Percentiles rank a stretch among this genome's conserved stretches.
Evolutionary conservation across 2,888 invertebrate species (phyloP).

Genomic region (Acholoe squamosa): DNA sequence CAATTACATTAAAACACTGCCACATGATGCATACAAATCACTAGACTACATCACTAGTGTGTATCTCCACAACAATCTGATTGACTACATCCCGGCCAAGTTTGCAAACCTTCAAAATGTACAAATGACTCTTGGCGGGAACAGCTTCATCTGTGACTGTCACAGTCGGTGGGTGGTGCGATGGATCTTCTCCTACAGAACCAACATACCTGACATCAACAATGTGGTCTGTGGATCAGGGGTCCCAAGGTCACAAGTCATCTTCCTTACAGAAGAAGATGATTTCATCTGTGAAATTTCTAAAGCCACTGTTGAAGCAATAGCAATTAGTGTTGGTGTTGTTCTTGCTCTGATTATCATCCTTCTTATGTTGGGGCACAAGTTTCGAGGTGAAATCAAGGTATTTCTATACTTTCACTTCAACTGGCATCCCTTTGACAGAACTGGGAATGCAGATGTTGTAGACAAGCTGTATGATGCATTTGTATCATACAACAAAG

Average conservation of each 20-base stretch:
- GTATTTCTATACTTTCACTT: constrained; percentile 42
- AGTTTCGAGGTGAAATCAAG: constrained; percentile 48
- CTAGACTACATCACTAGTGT: not conserved
- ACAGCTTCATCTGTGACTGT: constrained; percentile 44
- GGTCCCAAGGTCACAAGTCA: not conserved
- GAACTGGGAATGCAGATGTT: not conserved
- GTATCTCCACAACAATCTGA: not conserved
- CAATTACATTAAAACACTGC: not conserved
- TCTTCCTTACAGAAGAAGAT: not conserved
- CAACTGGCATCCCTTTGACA: constrained; percentile 62
- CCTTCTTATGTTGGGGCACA: not conserved
- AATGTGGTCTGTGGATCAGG: constrained; percentile 24
- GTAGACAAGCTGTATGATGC: constrained; percentile 53
- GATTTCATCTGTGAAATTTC: constrained; percentile 11
- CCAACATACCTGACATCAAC: constrained; percentile 11
- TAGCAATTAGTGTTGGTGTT: not conserved
- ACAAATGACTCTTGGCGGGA: not conserved
- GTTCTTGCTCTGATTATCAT: not conserved
- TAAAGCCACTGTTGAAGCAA: not conserved
- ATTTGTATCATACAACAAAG: constrained; percentile 55
- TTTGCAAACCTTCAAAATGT: not conserved
- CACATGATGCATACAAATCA: not conserved
- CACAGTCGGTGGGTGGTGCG: not conserved
- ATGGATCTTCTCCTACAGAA: constrained; percentile 31
- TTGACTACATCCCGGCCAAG: not conserved